Base-by-base conservation (phyloP, 2,113 vertebrate species). In the Gobiocypris rarus region DNA sequence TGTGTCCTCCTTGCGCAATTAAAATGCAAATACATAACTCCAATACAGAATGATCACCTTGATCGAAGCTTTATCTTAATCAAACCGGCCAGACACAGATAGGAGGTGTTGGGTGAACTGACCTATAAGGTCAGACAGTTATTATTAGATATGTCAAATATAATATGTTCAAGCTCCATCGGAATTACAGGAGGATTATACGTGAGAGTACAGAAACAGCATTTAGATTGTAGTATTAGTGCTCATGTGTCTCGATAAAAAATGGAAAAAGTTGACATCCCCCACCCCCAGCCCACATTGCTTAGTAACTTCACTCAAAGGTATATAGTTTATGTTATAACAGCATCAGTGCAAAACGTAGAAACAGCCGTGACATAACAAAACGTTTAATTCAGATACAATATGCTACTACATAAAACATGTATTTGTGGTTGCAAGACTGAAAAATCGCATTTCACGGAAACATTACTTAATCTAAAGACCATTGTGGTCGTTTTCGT, bases 111-210 rank as follows among this genome's bases (percentile, higher is more conserved):
- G 93, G 95, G 93, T 96, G 93, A 87, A 76, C 24, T 85, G 87
- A 89, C 86, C 87, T 34, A 61, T 67, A 86, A 87, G 85, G 88
- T 92, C 85, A 90, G 48, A 81, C 89, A 91, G 92, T 95, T 94
- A 93, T 91, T 93, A 93, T 94, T 94, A 95, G 93, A 94, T 90
- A 93, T 93, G 90, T 96, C 94, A 96, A 93, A 96, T 93, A 95
- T 96, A 93, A 96, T 94, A 95, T 94, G 93, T 94, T 92, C 91
- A 93, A 93, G 82, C 84, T 93, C 89, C 91, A 92, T 91, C 91
- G 91, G 88, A 92, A 92, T 91, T 91, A n/a, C n/a, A 93, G 92
- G 87, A 76, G 89, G 93, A 94, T 95, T 94, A 93, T 89, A 87
- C 73, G 87, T 90, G 89, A 93, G 92, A 87, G 92, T 91, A 93